Evolutionary conservation across 2,113 vertebrate genomes (phyloP), one percentile per base, ranked within the genome.

Genomic region (Lagopus muta): DNA sequence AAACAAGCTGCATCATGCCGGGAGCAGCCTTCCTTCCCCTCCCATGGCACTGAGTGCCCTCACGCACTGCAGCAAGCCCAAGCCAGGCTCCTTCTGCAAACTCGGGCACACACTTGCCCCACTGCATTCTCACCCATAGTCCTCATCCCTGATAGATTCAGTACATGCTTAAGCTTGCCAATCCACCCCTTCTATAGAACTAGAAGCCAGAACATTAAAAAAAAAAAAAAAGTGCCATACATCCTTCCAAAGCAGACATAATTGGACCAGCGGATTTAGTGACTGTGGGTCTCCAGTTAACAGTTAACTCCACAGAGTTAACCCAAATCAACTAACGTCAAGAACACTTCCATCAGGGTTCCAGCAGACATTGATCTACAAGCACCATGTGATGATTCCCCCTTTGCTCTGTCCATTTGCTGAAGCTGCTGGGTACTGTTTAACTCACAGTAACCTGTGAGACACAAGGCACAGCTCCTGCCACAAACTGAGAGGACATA

Each of bases 71-170:
- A 58, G 55, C 55, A 20, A 58, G 55, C 55, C 55, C 32, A 20
- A 58, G 55, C 55, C 55, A 58, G 55, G 14, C 50, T 55, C 45
- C 17, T 45, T 48, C 40, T 40, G 36, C 16, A 78, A 76, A 61
- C 0, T 6, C 3, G 1, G 38, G 38, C 66, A 36, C 57, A 18
- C 0, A 0, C n/a, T 13, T 25, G 38, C 28, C n/a, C 69, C 16
- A 1, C 32, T 69, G 47, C 69, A 54, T 80, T 85, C 71, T 71
- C 58, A 45, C 47, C 66, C 13, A 48, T 5, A 8, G 34, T 55
- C n/a, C 42, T 82, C 84, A 80, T 13, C 60, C 38, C 64, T 42
- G 45, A 86, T 42, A 80, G 80, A 67, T 15, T 40, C 3, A 57
- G 10, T 2, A 3, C 89, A 27, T 48, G 91, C 22, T 75, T 45